These are phyloP conservation scores for Amphiprion ocellaris DNA, from an alignment of 2,113 vertebrate species.

Conservation along the genomic window DNA sequence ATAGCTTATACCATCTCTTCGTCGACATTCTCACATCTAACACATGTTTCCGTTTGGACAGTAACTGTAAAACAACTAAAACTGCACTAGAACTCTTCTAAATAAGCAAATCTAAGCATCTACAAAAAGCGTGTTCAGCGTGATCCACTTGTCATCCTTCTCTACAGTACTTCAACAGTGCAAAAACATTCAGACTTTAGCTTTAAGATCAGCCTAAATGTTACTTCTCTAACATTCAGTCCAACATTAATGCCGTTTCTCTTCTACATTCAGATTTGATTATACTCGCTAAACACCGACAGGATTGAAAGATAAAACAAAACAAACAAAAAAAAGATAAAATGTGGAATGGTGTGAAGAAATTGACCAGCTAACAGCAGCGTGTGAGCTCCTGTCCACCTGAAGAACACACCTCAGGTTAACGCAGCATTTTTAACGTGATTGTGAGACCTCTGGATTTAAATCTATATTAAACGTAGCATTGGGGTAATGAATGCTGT, in stretches of 20 bases:
- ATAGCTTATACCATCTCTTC: slow-evolving; percentile 71
- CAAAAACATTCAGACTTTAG: slow-evolving; percentile 65
- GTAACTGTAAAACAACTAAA: slow-evolving; percentile 58
- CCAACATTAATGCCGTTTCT: slow-evolving; percentile 16
- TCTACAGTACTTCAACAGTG: slow-evolving; percentile 81
- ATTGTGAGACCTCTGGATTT: slow-evolving; percentile 32
- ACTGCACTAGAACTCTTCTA: slow-evolving; percentile 50
- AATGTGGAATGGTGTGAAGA: slow-evolving; percentile 20
- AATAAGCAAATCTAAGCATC: slow-evolving; percentile 39
- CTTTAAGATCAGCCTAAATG: slow-evolving; percentile 18
- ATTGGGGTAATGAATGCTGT: not conserved
- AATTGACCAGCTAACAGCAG: slow-evolving; percentile 22
- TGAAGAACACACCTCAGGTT: slow-evolving; percentile 36
- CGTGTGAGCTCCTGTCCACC: slow-evolving; percentile 24
- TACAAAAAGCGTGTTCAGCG: slow-evolving; percentile 49
- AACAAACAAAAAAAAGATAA: not conserved
- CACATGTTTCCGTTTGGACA: slow-evolving; percentile 33
- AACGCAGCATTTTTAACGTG: slow-evolving; percentile 41
- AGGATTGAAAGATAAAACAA: slow-evolving; percentile 34
- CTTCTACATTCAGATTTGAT: slow-evolving; percentile 73
- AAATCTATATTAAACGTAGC: slow-evolving; percentile 20
- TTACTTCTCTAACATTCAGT: slow-evolving; percentile 32
- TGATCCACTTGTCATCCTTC: slow-evolving; percentile 35
- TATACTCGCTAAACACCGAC: slow-evolving; percentile 48
- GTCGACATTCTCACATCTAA: slow-evolving; percentile 52